These are phyloP conservation scores for Globodera rostochiensis DNA, from an alignment of 1,140 invertebrate species.

Conservation along the genomic window DNA sequence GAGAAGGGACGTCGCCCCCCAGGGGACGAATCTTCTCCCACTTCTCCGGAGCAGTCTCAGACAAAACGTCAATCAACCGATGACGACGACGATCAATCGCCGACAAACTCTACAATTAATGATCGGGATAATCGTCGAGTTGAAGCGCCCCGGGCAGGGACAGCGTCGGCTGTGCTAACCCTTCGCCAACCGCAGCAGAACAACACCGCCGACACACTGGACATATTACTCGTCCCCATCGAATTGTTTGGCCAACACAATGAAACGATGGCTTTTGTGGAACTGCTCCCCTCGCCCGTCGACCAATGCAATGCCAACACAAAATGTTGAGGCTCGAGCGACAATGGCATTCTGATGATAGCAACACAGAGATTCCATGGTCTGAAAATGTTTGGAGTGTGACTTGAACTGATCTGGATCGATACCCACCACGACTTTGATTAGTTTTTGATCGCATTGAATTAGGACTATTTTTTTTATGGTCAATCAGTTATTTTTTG, in stretches of 20 bases:
- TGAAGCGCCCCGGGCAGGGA: not conserved
- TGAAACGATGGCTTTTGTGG: constrained; percentile 4
- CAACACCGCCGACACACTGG: not conserved
- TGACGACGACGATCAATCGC: not conserved
- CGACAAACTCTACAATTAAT: not conserved
- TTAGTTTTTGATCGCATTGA: not conserved
- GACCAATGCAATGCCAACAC: not conserved
- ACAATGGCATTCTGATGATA: too few species aligned
- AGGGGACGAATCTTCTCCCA: not conserved
- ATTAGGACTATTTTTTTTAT: too few species aligned
- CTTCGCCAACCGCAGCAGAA: not conserved
- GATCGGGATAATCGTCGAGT: too few species aligned
- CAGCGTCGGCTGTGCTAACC: constrained; percentile 1
- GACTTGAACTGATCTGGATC: not conserved
- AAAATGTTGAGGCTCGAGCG: not conserved
- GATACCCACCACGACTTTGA: not conserved
- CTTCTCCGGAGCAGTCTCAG: not conserved
- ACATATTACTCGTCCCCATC: not conserved
- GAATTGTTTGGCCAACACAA: not conserved
- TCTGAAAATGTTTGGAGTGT: not conserved
- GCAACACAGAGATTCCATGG: too few species aligned
- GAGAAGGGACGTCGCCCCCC: constrained; percentile 24
- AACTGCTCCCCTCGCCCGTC: not conserved
- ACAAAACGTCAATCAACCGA: not conserved
- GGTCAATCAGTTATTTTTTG: too few species aligned